These are phyloP conservation scores for Coelopa pilipes DNA, from an alignment of 2,888 invertebrate species.

Conservation along the genomic window DNA sequence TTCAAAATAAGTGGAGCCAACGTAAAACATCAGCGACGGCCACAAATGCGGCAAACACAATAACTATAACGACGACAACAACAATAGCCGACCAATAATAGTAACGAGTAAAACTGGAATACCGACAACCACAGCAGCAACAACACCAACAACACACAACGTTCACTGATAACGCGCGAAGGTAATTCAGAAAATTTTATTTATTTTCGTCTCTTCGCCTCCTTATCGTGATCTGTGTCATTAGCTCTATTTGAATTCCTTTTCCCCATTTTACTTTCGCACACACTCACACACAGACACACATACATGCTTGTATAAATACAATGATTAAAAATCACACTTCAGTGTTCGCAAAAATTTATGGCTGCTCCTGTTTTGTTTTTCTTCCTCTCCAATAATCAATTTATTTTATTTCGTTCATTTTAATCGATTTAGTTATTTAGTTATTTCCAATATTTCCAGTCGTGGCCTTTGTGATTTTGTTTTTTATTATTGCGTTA, in stretches of 20 bases:
- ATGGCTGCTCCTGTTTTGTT: too few relatives aligned
- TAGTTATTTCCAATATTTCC: too few relatives aligned
- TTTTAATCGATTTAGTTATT: too few relatives aligned
- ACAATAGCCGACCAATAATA: slow-evolving; percentile 7
- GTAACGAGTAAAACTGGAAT: slow-evolving; percentile 8
- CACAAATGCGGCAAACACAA: neutral
- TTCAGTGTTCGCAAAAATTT: too few relatives aligned
- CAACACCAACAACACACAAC: slow-evolving; percentile 14
- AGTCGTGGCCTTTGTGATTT: too few relatives aligned
- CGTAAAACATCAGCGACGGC: neutral
- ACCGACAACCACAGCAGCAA: neutral
- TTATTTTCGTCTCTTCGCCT: neutral
- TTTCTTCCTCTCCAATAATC: too few relatives aligned
- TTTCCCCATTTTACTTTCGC: neutral
- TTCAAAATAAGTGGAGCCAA: neutral
- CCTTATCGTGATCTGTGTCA: neutral
- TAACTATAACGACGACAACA: neutral
- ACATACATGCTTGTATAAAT: too few relatives aligned
- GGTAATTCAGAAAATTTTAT: slow-evolving; percentile 25
- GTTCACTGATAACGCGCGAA: slow-evolving; percentile 26
- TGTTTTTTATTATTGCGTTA: too few relatives aligned
- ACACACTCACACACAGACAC: too few relatives aligned
- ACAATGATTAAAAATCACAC: too few relatives aligned
- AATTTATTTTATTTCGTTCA: too few relatives aligned
- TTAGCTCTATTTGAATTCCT: neutral